Conservation (phyloP, 2,888 invertebrate genomes). For the Cryptocephalus moraei region DNA sequence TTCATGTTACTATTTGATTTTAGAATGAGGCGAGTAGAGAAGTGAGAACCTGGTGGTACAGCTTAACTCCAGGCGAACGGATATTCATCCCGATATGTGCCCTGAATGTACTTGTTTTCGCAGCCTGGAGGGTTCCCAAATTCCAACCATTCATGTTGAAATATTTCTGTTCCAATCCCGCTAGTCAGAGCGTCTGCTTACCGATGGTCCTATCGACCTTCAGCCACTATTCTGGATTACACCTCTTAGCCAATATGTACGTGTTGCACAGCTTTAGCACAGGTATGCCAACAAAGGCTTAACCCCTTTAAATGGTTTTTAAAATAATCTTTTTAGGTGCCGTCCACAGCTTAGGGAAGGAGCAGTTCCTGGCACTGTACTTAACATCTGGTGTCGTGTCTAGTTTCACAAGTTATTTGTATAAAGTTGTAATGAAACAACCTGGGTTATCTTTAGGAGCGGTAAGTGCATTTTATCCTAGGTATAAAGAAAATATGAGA, state of each 20-base stretch:
- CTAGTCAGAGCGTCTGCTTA: constrained; percentile 62
- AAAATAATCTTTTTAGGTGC: constrained; percentile 43
- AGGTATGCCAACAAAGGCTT: constrained; percentile 29
- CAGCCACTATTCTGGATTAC: constrained; percentile 80
- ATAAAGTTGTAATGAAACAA: constrained; percentile 60
- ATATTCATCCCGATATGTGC: constrained; percentile 72
- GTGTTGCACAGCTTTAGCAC: constrained; percentile 78
- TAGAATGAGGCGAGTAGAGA: constrained; percentile 33
- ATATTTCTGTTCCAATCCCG: constrained; percentile 79
- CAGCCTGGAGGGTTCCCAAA: constrained; percentile 68
- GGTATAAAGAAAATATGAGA: background rate
- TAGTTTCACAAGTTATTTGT: constrained; percentile 72
- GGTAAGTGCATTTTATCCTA: constrained; percentile 47
- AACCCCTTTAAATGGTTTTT: background rate
- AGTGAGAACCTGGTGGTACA: constrained; percentile 58
- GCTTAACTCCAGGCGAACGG: constrained; percentile 61
- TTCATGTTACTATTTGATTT: constrained; percentile 1
- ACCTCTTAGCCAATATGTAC: constrained; percentile 92
- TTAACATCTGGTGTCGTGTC: constrained; percentile 80
- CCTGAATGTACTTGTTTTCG: constrained; percentile 68
- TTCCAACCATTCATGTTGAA: constrained; percentile 65
- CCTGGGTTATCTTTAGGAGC: constrained; percentile 84
- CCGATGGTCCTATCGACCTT: constrained; percentile 93
- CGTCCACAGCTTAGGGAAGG: constrained; percentile 68
- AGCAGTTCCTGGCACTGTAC: constrained; percentile 88